phyloP scores from a whole-genome alignment of 23 tunicate genomes.

The Styela clava region DNA sequence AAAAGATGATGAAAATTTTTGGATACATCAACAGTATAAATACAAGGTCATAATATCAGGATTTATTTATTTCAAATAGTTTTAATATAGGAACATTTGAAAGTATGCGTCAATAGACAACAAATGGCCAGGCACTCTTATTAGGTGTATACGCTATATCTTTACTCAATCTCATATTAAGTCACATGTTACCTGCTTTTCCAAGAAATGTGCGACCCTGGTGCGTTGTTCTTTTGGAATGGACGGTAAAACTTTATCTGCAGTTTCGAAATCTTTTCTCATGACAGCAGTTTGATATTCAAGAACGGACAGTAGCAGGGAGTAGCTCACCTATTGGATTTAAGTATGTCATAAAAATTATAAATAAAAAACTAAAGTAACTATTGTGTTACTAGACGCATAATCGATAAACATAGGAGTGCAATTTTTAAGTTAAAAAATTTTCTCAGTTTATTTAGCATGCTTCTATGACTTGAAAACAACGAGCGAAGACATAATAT shows the following conservation, averaged over 20 bases:
- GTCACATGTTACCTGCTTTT: conserved; percentile 92
- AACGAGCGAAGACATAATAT: too few relatives aligned
- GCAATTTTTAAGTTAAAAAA: not conserved
- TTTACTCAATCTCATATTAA: too few relatives aligned
- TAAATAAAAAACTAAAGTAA: not conserved
- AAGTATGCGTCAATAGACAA: too few relatives aligned
- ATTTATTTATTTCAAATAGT: too few relatives aligned
- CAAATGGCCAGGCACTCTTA: too few relatives aligned
- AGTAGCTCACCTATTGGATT: conserved; percentile 70
- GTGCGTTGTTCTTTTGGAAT: conserved; percentile 93
- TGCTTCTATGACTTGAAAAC: too few relatives aligned
- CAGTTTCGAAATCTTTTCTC: conserved; percentile 95
- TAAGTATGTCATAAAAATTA: conserved; percentile 13
- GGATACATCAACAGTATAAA: too few relatives aligned
- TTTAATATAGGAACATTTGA: too few relatives aligned
- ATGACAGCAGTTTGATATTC: conserved; percentile 99
- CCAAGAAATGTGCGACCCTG: conserved; percentile 94
- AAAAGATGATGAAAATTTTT: too few relatives aligned
- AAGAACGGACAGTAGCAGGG: conserved; percentile 83
- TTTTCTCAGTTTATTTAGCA: too few relatives aligned
- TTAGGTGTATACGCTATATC: too few relatives aligned
- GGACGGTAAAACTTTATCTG: conserved; percentile 90
- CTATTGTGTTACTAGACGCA: not conserved
- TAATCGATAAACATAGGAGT: not conserved
- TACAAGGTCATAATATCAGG: too few relatives aligned